Base-by-base conservation (phyloP, 2,113 vertebrate species). In the Falcunculus frontatus region DNA sequence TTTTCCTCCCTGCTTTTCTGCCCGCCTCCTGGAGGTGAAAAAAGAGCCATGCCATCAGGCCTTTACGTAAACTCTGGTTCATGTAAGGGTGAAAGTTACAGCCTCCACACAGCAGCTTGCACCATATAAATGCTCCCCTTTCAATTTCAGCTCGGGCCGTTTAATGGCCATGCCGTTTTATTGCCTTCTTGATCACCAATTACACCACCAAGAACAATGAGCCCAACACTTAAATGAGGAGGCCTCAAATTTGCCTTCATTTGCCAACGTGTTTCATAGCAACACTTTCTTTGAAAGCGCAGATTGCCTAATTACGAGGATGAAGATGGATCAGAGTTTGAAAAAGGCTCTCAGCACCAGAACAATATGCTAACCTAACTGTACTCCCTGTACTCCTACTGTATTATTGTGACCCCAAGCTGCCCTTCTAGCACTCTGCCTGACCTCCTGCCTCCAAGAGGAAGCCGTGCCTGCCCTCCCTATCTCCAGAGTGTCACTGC, bases 361-460 rank as follows among this genome's bases (percentile, higher is more conserved):
- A 94, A 97, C 98, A 97, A 97, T 98, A 97, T 97, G 97, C 96
- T 97, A 92, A 87, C 91, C 93, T 96, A 97, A 97, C 95, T 93
- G 90, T 85, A 97, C 96, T 97, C 93, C 59, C 76, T 88, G 91
- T 79, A 89, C 82, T 96, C 95, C 90, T 94, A 95, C 98, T 97
- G 94, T 97, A 98, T 97, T 96, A 90, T 95, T 97, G 95, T 99
- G 98, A 99, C 98, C 98, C 97, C 84, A 3, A 68, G 96, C 97
- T 98, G 97, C 98, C 98, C 97, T 97, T 95, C 89, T 97, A 96
- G 98, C 97, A 97, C 97, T 97, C 97, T 91, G 52, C 77, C 97
- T 98, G 98, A 99, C 98, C 98, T 97, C 96, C 85, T 84, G 95
- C 91, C 89, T 96, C 97, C 95, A 89, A 98, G 97, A 98, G 97